Percentiles rank a stretch among this genome's conserved stretches.
These are phyloP conservation scores for Aphaenogaster floridana DNA, from an alignment of 1,140 invertebrate genomes.

Conservation along the genomic window DNA sequence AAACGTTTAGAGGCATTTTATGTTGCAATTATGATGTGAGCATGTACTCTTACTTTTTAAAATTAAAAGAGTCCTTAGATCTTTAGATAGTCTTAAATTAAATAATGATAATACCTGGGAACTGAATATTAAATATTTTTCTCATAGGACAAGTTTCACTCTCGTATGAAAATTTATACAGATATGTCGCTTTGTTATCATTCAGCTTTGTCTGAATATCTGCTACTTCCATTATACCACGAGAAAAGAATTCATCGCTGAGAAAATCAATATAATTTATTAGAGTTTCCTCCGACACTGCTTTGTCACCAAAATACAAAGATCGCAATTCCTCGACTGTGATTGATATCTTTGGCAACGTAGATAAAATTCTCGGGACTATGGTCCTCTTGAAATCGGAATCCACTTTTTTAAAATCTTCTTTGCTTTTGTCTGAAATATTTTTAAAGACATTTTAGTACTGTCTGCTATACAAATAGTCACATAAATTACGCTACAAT, in stretches of 20 bases:
- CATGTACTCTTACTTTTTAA: too few relatives aligned
- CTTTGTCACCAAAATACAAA: slow-evolving; percentile 81
- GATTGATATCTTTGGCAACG: slow-evolving; percentile 53
- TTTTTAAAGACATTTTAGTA: not conserved
- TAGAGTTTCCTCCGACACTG: slow-evolving; percentile 72
- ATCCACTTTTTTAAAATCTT: not conserved
- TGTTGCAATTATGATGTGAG: not conserved
- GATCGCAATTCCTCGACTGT: slow-evolving; percentile 65
- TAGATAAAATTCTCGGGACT: not conserved
- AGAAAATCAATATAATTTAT: slow-evolving; percentile 82
- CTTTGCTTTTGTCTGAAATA: not conserved
- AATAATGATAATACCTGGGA: slow-evolving; percentile 47
- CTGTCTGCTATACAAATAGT: not conserved
- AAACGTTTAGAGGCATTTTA: not conserved
- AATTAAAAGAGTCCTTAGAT: not conserved
- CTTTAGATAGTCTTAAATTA: not conserved
- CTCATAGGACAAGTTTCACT: slow-evolving; percentile 34
- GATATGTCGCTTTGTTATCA: slow-evolving; percentile 81
- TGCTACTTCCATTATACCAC: slow-evolving; percentile 82
- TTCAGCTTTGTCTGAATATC: slow-evolving; percentile 79
- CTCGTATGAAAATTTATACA: slow-evolving; percentile 86
- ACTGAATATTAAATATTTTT: not conserved
- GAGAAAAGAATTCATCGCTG: slow-evolving; percentile 84
- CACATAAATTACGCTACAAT: too few relatives aligned
- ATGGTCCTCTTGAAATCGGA: slow-evolving; percentile 40